phyloP scores from a whole-genome alignment of 2,888 invertebrate genomes.

The Phasia obesa region DNA sequence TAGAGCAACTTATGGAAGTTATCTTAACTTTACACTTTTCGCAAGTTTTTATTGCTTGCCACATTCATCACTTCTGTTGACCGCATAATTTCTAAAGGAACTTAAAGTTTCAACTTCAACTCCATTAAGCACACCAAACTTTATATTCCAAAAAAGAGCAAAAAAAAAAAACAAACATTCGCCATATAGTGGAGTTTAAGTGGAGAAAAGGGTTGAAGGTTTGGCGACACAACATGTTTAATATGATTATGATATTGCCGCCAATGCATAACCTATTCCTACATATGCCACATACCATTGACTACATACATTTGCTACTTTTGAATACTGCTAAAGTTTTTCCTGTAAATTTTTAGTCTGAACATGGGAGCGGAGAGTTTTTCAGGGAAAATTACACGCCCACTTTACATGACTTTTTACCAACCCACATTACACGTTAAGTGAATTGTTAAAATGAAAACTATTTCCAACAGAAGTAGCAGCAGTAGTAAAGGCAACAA shows the following conservation, averaged over 20 bases:
- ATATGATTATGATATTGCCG: slow-evolving; percentile 41
- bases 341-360: slow-evolving; percentile 34
- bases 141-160: slow-evolving; percentile 13
- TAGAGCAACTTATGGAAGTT: slow-evolving; percentile 65
- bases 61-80: slow-evolving; percentile 70
- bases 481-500: slow-evolving; percentile 27
- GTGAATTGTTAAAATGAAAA: slow-evolving; percentile 68
- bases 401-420: slow-evolving; percentile 61
- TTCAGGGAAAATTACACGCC: slow-evolving; percentile 41
- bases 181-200: not conserved
- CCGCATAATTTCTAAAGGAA: slow-evolving; percentile 68
- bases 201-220: not conserved
- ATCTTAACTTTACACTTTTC: slow-evolving; percentile 68
- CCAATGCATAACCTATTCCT: slow-evolving; percentile 28
- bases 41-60: slow-evolving; percentile 68
- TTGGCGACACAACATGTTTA: slow-evolving; percentile 55
- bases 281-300: slow-evolving; percentile 34
- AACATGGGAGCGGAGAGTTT: slow-evolving; percentile 34
- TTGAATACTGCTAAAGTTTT: slow-evolving; percentile 54
- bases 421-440: slow-evolving; percentile 60
- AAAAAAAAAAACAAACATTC: slow-evolving; percentile 9
- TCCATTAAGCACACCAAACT: slow-evolving; percentile 69
- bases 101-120: slow-evolving; percentile 67
- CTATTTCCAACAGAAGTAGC: slow-evolving; percentile 53
- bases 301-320: slow-evolving; percentile 11